Percentiles rank a stretch among this genome's conserved stretches.
Evolutionary conservation across 2,888 invertebrate genomes (phyloP).

Genomic region (Agrochola circellaris): DNA sequence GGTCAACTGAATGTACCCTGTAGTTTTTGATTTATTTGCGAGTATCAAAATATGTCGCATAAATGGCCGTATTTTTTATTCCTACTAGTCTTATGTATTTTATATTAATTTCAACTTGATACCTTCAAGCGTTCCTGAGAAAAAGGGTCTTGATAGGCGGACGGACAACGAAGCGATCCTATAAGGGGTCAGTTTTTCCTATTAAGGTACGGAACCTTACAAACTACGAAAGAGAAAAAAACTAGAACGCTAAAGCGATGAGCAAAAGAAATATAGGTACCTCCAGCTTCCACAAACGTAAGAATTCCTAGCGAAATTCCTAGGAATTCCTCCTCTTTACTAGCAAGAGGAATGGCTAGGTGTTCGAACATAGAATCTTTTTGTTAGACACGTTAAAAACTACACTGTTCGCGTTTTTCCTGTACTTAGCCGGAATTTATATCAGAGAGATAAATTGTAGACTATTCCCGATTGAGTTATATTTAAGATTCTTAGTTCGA

Average conservation of each 20-base stretch:
- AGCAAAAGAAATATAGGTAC: slow-evolving; percentile 19
- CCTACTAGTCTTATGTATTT: no score
- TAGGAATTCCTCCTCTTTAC: slow-evolving; percentile 39
- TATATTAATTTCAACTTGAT: neutral
- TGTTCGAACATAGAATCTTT: slow-evolving; percentile 51
- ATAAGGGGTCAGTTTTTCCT: neutral
- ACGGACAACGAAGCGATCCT: neutral
- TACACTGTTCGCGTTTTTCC: slow-evolving; percentile 53
- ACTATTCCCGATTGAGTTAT: slow-evolving; percentile 63
- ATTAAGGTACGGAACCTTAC: neutral
- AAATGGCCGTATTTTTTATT: no score
- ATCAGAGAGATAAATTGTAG: slow-evolving; percentile 55
- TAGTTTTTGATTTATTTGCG: no score
- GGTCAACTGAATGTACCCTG: no score
- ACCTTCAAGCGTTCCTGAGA: neutral
- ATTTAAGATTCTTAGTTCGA: slow-evolving; percentile 44
- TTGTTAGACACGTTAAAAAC: slow-evolving; percentile 55
- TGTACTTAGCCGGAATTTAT: slow-evolving; percentile 62
- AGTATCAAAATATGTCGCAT: no score
- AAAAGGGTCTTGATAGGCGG: neutral
- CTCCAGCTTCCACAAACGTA: slow-evolving; percentile 8
- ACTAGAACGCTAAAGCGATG: neutral
- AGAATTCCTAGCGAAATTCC: slow-evolving; percentile 26
- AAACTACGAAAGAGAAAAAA: neutral
- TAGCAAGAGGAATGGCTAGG: slow-evolving; percentile 36